A percentile compares a stretch with the other conserved stretches of the same genome.
Conservation (phyloP, 2,113 vertebrate genomes). For the Cynopterus brachyotis region DNA sequence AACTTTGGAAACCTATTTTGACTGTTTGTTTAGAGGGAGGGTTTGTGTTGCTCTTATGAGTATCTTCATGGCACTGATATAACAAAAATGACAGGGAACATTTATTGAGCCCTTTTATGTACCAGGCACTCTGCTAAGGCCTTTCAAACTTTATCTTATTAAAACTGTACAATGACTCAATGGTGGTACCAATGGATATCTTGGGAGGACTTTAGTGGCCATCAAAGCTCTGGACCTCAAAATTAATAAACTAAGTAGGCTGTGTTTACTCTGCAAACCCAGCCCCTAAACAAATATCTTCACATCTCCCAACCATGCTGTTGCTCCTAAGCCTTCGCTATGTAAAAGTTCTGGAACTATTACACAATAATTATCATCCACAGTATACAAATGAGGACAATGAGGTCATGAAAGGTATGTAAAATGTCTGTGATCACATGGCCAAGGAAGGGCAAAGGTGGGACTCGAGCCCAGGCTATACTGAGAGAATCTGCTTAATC, state of each 20-base stretch:
- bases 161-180: neutral
- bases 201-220: neutral
- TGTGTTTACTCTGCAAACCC: neutral
- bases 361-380: neutral
- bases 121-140: neutral
- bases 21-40: neutral
- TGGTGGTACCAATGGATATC: neutral
- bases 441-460: neutral
- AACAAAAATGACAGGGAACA: neutral
- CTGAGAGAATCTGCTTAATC: neutral
- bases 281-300: neutral
- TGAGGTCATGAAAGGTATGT: neutral
- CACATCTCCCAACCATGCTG: slow-evolving; percentile 14
- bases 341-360: neutral
- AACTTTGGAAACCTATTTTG: neutral
- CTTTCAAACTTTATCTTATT: neutral
- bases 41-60: neutral
- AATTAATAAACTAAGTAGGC: slow-evolving; percentile 16
- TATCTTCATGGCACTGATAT: neutral
- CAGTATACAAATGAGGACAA: neutral
- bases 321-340: neutral
- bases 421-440: neutral
- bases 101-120: neutral
- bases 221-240: slow-evolving; percentile 20
- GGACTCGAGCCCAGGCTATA: neutral